Evolutionary conservation across 2,113 vertebrate genomes (phyloP).

Genomic region (Hyperopisus bebe): DNA sequence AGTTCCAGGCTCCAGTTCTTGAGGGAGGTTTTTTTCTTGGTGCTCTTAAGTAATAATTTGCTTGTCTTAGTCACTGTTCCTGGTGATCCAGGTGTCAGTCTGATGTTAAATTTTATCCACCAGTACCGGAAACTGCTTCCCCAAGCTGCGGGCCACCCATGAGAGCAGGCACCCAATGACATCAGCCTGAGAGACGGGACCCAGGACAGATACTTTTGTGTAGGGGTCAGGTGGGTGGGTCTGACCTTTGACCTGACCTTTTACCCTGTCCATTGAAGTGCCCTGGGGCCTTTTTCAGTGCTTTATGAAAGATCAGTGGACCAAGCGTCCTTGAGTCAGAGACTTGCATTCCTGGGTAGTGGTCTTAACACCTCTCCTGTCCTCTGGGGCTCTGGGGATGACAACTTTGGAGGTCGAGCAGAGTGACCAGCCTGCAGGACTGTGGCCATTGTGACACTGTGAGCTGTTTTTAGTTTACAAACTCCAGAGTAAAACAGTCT

Average conservation of each 20-base stretch:
- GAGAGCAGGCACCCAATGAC: neutral
- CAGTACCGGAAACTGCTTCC: neutral
- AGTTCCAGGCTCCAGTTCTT: neutral
- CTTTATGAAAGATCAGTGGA: neutral
- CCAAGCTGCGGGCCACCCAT: neutral
- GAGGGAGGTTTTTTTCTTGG: neutral
- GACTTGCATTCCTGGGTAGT: neutral
- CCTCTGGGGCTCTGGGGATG: neutral
- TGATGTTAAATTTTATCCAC: neutral
- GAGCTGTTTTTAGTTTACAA: neutral
- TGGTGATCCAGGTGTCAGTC: neutral
- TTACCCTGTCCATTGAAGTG: neutral
- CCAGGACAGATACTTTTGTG: neutral
- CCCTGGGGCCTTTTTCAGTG: neutral
- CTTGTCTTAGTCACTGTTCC: neutral
- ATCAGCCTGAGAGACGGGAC: neutral
- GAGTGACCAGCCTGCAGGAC: neutral
- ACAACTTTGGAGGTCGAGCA: neutral
- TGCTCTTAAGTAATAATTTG: neutral
- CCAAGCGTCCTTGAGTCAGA: neutral
- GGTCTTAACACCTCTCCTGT: neutral
- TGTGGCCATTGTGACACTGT: neutral
- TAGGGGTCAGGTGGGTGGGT: neutral
- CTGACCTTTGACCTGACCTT: constrained; percentile 1
- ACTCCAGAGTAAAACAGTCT: neutral